These are phyloP conservation scores for Cassiopea andromeda DNA, from an alignment of 30 jellyfish, hydroid and myxozoan genomes.

Conservation along the genomic window DNA sequence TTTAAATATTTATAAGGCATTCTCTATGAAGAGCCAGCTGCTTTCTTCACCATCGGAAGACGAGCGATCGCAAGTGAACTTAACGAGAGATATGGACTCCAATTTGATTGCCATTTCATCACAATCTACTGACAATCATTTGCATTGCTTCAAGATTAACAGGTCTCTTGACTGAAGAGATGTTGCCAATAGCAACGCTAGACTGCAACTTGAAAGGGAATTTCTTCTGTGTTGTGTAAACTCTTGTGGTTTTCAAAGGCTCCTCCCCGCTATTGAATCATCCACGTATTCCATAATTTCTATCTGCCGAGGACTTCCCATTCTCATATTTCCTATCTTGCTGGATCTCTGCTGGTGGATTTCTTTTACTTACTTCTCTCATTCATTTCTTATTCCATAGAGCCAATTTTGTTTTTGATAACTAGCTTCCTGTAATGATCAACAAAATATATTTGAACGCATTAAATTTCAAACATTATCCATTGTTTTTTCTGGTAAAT, in stretches of 20 bases:
- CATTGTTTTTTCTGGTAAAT: no score
- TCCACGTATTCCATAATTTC: neutral
- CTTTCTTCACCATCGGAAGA: conserved; percentile 24
- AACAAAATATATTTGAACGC: no score
- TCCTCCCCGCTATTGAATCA: neutral
- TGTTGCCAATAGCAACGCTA: neutral
- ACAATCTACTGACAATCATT: conserved; percentile 7
- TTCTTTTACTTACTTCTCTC: no score
- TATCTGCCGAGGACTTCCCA: neutral
- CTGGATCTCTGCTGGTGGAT: neutral
- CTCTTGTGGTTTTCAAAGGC: neutral
- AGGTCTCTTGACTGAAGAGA: conserved; percentile 5
- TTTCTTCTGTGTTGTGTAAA: no score
- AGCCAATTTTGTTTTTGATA: no score
- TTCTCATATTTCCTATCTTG: neutral
- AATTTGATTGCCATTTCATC: conserved; percentile 15
- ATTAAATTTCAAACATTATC: no score
- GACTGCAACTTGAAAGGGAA: no score
- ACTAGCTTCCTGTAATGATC: no score
- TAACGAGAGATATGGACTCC: conserved; percentile 1
- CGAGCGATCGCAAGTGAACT: neutral
- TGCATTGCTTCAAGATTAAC: neutral
- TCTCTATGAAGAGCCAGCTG: conserved; percentile 58
- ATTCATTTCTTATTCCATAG: no score
- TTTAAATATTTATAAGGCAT: conserved; percentile 52